Evolutionary conservation across 2,888 invertebrate species (phyloP).

Genomic region (Blastobasis lacticolella): DNA sequence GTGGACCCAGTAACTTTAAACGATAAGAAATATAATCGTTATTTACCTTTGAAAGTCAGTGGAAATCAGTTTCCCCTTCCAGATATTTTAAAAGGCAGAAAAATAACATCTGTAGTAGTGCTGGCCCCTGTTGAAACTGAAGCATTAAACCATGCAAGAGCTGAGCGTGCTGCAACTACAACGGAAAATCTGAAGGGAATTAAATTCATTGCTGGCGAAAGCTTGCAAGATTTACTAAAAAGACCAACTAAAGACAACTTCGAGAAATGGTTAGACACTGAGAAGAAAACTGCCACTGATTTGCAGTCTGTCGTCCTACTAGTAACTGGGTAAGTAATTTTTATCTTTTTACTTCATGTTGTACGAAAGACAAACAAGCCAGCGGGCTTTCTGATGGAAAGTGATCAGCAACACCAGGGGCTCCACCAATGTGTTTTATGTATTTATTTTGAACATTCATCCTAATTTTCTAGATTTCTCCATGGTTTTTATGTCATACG

Average conservation of each 20-base stretch:
- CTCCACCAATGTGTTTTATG: no score
- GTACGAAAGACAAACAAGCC: no score
- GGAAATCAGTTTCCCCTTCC: constrained; percentile 90
- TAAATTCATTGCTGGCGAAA: constrained; percentile 82
- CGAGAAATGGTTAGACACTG: constrained; percentile 85
- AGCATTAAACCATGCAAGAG: constrained; percentile 67
- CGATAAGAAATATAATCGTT: constrained; percentile 85
- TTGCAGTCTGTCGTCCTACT: constrained; percentile 87
- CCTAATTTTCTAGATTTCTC: no score
- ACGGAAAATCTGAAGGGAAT: constrained; percentile 78
- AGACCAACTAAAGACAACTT: constrained; percentile 86
- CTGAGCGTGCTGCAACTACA: constrained; percentile 68
- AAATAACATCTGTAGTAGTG: constrained; percentile 89
- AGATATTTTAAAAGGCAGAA: constrained; percentile 82
- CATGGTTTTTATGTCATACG: no score
- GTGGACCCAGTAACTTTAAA: constrained; percentile 84
- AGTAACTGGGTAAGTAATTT: constrained; percentile 82
- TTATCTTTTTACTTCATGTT: no score
- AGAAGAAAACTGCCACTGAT: constrained; percentile 82
- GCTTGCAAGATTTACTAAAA: constrained; percentile 82
- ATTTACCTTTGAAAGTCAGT: constrained; percentile 87
- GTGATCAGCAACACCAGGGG: no score
- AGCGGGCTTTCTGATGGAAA: no score
- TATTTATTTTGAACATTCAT: no score
- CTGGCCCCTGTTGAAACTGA: constrained; percentile 87